Evolutionary conservation across 64 coral and sea anemone species (phyloP), one percentile per base, ranked within the genome.

Genomic region (Exaiptasia diaphana): DNA sequence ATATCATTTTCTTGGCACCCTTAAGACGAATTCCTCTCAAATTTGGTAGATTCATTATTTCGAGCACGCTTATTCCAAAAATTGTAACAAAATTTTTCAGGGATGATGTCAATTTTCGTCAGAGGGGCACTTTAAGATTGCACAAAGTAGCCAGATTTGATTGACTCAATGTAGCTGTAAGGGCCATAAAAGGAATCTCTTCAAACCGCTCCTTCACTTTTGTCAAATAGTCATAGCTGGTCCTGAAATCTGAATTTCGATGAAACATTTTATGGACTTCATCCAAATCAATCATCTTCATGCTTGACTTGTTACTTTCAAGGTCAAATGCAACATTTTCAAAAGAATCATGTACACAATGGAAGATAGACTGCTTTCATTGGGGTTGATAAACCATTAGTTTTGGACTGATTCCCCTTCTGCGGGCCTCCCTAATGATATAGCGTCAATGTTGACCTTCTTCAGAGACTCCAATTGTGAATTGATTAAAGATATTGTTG

Each of bases 241-340:
- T 38, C 41, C 70, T 28, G 37, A 82, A 90, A 42, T 75, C 33
- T 5, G 68, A 50, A n/a, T 32, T 82, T 35, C 87, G 34, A 72
- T 90, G 68, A 53, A 82, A 90, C 69, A 90, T 90, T 46, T 90
- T 90, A 14, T 90, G 69, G 0, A 82, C 87, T 31, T 82, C 69
- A 2, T 90, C 87, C 21, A 82, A 21, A 26, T 82, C 78, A 15
- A 90, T 12, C 41, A 90, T 6, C 76, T 90, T 82, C 10, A 90
- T 2, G 12, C 41, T 39, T 10, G 30, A 24, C 18, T 64, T 81
- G 4, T 36, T 72, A 27, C 26, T 18, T 26, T 32, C 14, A 0
- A 71, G 67, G n/a, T n/a, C n/a, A n/a, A n/a, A n/a, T n/a, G n/a
- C n/a, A 21, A 21, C 14, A 39, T 77, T 69, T 17, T 33, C 24